These are phyloP conservation scores for Trilocha varians DNA, from an alignment of 2,888 invertebrate species.

Conservation along the genomic window DNA sequence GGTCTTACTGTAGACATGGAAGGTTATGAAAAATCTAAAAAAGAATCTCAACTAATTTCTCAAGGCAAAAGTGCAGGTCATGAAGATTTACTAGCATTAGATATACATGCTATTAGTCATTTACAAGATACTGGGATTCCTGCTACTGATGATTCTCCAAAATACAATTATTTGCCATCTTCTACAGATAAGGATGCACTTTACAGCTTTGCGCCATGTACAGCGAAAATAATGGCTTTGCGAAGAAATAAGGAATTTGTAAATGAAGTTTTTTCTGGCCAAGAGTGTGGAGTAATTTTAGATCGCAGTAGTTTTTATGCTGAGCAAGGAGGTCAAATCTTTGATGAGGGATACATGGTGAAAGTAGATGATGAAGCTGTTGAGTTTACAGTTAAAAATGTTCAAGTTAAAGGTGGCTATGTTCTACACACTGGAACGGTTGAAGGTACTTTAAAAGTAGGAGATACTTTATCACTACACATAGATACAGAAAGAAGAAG, in stretches of 20 bases:
- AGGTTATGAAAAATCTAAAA: conserved; percentile 93
- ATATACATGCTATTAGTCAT: conserved; percentile 95
- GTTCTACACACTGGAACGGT: conserved; percentile 93
- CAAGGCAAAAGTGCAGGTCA: conserved; percentile 88
- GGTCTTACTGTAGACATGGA: conserved; percentile 89
- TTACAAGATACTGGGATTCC: conserved; percentile 84
- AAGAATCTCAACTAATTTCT: conserved; percentile 89
- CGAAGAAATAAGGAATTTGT: conserved; percentile 89
- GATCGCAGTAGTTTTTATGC: conserved; percentile 97
- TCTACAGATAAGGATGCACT: conserved; percentile 77
- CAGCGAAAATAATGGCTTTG: conserved; percentile 86
- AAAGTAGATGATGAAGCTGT: conserved; percentile 87
- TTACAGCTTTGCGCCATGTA: conserved; percentile 83
- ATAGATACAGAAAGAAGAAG: conserved; percentile 90
- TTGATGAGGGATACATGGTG: conserved; percentile 93
- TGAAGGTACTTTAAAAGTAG: conserved; percentile 87
- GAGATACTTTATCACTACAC: conserved; percentile 86
- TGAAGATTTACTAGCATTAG: conserved; percentile 89
- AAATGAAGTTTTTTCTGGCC: conserved; percentile 83
- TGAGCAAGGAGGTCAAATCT: conserved; percentile 99
- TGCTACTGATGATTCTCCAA: conserved; percentile 91
- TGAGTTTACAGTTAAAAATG: conserved; percentile 93
- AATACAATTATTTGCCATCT: conserved; percentile 88
- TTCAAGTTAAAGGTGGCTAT: conserved; percentile 96
- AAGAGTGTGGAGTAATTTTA: conserved; percentile 92